Conservation (phyloP, 2,113 vertebrate genomes). For the Nesogale talazaci region DNA sequence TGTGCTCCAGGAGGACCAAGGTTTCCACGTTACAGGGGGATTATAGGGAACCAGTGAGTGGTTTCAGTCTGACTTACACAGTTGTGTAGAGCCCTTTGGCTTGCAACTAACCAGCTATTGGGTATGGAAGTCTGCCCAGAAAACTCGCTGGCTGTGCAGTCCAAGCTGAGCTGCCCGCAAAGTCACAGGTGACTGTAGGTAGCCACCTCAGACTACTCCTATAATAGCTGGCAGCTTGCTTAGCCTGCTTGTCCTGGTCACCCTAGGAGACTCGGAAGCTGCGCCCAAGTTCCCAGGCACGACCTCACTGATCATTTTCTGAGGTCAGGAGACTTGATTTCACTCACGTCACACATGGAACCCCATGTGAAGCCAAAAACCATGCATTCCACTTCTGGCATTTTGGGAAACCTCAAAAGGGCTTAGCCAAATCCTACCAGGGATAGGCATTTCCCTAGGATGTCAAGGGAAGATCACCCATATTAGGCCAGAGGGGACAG, state of each 20-base stretch:
- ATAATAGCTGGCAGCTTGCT: background rate
- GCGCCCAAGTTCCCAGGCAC: background rate
- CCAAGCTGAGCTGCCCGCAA: background rate
- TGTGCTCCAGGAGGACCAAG: too few species aligned
- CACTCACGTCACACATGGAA: background rate
- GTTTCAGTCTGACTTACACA: background rate
- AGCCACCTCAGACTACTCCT: background rate
- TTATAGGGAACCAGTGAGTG: background rate
- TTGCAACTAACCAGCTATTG: background rate
- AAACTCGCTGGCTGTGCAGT: background rate
- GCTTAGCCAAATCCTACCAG: background rate
- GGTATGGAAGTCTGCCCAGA: background rate
- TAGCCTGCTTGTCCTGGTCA: background rate
- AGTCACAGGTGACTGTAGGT: background rate
- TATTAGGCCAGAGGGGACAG: background rate
- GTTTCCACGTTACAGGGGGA: too few species aligned
- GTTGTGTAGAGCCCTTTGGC: background rate
- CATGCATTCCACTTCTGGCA: background rate
- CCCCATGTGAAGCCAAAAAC: background rate
- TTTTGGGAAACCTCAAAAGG: slow-evolving; percentile 14
- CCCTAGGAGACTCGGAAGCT: background rate
- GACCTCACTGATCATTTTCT: background rate
- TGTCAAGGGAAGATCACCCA: background rate
- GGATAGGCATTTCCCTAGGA: background rate
- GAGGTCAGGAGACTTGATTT: background rate